These are phyloP conservation scores for Acropternis orthonyx DNA, from an alignment of 2,797 vertebrate genomes.

Conservation along the genomic window DNA sequence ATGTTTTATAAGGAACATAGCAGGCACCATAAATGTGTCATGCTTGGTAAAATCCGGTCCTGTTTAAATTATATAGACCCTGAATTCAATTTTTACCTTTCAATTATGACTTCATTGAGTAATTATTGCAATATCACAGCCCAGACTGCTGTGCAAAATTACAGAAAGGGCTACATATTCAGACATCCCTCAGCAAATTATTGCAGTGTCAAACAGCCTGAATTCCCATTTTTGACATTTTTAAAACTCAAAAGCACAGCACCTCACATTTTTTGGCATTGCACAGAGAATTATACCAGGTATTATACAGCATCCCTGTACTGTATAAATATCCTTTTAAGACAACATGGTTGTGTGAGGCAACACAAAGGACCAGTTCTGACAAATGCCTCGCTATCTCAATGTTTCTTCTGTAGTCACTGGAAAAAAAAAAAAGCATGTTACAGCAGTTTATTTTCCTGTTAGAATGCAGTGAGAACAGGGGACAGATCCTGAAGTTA, in stretches of 20 bases:
- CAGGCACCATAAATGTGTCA: slow-evolving; percentile 61
- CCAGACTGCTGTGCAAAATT: slow-evolving; percentile 41
- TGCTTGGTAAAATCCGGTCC: slow-evolving; percentile 36
- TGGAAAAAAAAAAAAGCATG: neutral
- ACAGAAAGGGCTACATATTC: slow-evolving; percentile 18
- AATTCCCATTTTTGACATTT: slow-evolving; percentile 62
- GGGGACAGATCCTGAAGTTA: neutral
- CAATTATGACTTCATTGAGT: slow-evolving; percentile 46
- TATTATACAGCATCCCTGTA: slow-evolving; percentile 5
- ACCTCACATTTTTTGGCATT: slow-evolving; percentile 5
- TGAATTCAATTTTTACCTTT: slow-evolving; percentile 53
- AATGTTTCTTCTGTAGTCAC: neutral
- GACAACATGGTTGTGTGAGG: neutral
- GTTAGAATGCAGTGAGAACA: neutral
- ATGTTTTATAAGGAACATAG: slow-evolving; percentile 36
- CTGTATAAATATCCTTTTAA: slow-evolving; percentile 26
- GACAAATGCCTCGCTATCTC: slow-evolving; percentile 30
- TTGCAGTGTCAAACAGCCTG: slow-evolving; percentile 34
- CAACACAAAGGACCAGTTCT: slow-evolving; percentile 26
- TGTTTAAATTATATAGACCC: slow-evolving; percentile 45
- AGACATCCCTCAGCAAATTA: slow-evolving; percentile 41
- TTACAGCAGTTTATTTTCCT: neutral
- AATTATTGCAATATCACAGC: slow-evolving; percentile 69
- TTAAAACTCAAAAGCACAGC: slow-evolving; percentile 42
- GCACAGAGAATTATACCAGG: slow-evolving; percentile 3